Percentiles rank a stretch among this genome's conserved stretches.
These are phyloP conservation scores for Drosophila emarginata DNA, from an alignment of 2,888 invertebrate genomes.

Conservation along the genomic window DNA sequence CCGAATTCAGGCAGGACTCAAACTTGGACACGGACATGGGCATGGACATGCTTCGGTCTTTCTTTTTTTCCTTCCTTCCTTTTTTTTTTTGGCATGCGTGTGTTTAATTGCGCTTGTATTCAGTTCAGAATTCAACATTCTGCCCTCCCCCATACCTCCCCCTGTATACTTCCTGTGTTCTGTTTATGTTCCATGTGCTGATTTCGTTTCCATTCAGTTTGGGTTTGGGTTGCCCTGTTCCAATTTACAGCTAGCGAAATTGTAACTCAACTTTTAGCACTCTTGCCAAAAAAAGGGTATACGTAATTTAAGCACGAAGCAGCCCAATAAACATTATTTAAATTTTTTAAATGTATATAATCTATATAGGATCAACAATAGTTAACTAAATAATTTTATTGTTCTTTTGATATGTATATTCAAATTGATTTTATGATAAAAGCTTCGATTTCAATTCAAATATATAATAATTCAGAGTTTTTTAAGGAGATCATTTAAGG, in stretches of 20 bases:
- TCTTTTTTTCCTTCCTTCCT: neutral
- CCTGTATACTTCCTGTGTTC: slow-evolving; percentile 48
- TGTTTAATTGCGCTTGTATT: slow-evolving; percentile 68
- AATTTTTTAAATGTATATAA: too few relatives aligned
- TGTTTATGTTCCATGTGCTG: slow-evolving; percentile 65
- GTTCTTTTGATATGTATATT: too few relatives aligned
- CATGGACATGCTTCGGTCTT: slow-evolving; percentile 29
- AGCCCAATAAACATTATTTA: too few relatives aligned
- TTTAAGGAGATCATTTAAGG: neutral
- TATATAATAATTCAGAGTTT: too few relatives aligned
- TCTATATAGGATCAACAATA: too few relatives aligned
- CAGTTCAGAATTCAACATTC: slow-evolving; percentile 30
- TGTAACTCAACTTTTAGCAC: slow-evolving; percentile 35
- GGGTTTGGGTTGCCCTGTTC: slow-evolving; percentile 50
- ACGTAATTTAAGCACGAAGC: neutral
- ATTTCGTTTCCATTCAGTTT: slow-evolving; percentile 40
- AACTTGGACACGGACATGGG: slow-evolving; percentile 12
- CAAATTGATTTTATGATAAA: too few relatives aligned
- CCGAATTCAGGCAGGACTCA: slow-evolving; percentile 27
- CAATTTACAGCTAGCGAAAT: slow-evolving; percentile 55
- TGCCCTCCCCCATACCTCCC: slow-evolving; percentile 6
- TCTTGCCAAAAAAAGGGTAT: neutral
- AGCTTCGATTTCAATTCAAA: too few relatives aligned
- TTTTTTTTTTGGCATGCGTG: slow-evolving; percentile 50
- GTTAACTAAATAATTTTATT: too few relatives aligned